Evolutionary conservation across 2,797 vertebrate species (phyloP).

Genomic region (Austrolebias charrua): DNA sequence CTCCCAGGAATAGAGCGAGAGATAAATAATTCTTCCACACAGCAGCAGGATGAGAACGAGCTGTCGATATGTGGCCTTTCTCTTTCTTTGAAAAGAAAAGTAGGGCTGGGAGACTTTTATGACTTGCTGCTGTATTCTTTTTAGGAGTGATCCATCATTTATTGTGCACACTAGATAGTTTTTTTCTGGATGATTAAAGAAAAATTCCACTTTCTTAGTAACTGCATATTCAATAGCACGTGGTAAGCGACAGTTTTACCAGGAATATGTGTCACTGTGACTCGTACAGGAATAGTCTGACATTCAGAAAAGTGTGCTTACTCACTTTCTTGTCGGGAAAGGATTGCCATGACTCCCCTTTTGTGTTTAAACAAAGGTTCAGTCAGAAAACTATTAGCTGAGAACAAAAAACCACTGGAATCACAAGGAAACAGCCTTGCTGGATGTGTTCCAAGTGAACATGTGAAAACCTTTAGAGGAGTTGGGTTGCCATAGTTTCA

Average conservation of each 20-base stretch:
- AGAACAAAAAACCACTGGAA: slow-evolving; percentile 12
- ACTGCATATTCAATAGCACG: slow-evolving; percentile 4
- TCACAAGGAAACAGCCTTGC: not conserved
- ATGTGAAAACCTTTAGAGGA: slow-evolving; percentile 7
- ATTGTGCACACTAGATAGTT: slow-evolving; percentile 8
- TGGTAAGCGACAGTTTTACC: not conserved
- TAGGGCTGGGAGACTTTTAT: slow-evolving; percentile 37
- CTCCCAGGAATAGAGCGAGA: slow-evolving; percentile 61
- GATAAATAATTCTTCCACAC: slow-evolving; percentile 72
- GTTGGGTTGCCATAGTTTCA: not conserved
- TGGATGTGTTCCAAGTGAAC: not conserved
- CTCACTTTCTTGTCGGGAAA: not conserved
- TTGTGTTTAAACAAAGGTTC: not conserved
- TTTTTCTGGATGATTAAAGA: slow-evolving; percentile 32
- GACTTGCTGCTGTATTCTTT: slow-evolving; percentile 46
- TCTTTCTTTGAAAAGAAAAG: slow-evolving; percentile 34
- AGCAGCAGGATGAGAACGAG: slow-evolving; percentile 37
- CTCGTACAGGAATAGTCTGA: not conserved
- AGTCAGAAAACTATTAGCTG: not conserved
- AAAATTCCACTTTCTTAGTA: slow-evolving; percentile 24
- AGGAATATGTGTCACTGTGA: not conserved
- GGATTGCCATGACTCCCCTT: not conserved
- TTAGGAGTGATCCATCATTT: slow-evolving; percentile 42
- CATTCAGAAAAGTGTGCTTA: not conserved
- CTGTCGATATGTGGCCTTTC: slow-evolving; percentile 45